Base-by-base conservation (phyloP, 2,113 vertebrate genomes). In the Genyomyrus donnyi region DNA sequence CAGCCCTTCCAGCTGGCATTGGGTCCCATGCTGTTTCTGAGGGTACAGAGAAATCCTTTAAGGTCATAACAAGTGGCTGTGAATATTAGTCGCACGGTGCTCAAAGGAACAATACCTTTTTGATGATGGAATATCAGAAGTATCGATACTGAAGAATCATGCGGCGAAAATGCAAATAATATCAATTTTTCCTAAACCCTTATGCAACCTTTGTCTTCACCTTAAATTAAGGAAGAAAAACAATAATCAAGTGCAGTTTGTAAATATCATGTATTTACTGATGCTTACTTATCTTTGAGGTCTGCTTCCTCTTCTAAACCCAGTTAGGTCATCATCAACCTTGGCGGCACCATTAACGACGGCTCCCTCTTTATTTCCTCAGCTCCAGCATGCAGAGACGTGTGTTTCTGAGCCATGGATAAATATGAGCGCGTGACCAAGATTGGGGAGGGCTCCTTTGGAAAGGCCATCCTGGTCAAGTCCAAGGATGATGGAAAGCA, bases 371-470 rank as follows among this genome's bases (percentile, higher is more conserved):
- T 39, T 5, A 19, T 39, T 3, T 89, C 35, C 86, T 42, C 91
- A 97, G 96, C 86, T 8, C 90, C 94, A 89, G 80, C 92, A 93
- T 96, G 95, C 96, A 89, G 92, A 96, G 94, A 95, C 92, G 93
- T 94, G 93, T 94, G 92, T 90, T 92, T 85, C 24, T 91, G 88
- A 96, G 93, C 91, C 93, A 99, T 99, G 98, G 97, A 99, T 91
- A 99, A 98, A 93, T 99, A 99, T 92, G 96, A 96, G 91, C 98
- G 96, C 95, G 90, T 98, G 80, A 96, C 96, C 92, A 98, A 99
- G 95, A 99, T 99, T 86, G 98, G 98, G 89, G 97, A 99, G 95
- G 98, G 98, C 89, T 99, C 98, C 3, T 99, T 99, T 93, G 98
- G 98, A 90, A 99, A 98, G 93, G 98, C 98, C 50, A 94, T 99